A percentile compares a stretch with the other conserved stretches of the same genome.
Conservation (phyloP, 2,113 vertebrate species). For the Microtus richardsoni region DNA sequence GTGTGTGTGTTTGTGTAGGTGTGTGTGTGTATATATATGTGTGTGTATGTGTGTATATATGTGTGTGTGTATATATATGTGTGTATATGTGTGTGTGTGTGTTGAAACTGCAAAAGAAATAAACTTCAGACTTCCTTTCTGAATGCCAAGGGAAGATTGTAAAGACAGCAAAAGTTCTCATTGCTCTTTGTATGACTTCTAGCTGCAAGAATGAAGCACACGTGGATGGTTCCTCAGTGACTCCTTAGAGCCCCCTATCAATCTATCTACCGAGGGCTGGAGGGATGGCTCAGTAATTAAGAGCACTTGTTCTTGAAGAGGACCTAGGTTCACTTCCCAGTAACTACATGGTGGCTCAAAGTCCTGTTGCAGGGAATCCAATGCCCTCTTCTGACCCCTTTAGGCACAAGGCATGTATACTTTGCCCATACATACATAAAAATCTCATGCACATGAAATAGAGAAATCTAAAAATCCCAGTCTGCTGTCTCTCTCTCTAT, state of each 20-base stretch:
- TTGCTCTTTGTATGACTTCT: slow-evolving; percentile 42
- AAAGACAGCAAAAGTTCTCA: slow-evolving; percentile 22
- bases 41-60: neutral
- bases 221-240: neutral
- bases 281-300: neutral
- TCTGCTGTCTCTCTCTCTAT: too few species aligned
- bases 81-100: neutral
- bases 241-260: neutral
- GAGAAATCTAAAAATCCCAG: neutral
- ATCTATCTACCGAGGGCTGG: neutral
- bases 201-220: slow-evolving; percentile 25
- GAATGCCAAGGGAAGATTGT: neutral
- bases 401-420: neutral
- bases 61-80: neutral
- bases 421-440: neutral
- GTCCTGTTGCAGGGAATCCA: neutral
- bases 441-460: neutral
- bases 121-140: slow-evolving; percentile 12
- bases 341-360: neutral
- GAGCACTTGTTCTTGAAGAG: neutral
- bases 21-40: neutral
- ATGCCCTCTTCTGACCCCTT: neutral
- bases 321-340: neutral
- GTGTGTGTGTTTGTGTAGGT: neutral
- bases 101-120: slow-evolving; percentile 25